Evolutionary conservation across 1,140 invertebrate genomes (phyloP), one percentile per base, ranked within the genome.

Genomic region (Euwallacea similis): DNA sequence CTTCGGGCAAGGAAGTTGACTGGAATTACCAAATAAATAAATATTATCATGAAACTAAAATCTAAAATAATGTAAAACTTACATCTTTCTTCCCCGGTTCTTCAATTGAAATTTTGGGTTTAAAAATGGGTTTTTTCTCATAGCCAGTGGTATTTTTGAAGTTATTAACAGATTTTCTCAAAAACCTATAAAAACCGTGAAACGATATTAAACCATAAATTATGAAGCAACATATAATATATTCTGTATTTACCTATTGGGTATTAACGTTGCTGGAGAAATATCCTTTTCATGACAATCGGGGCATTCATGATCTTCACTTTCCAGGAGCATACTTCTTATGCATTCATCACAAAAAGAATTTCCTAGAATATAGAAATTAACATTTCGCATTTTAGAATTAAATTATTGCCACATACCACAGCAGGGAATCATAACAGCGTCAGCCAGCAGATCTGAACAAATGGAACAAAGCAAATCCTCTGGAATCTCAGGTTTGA

Each of bases 301-400:
- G 7, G 96, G 96, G 83, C 97, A 99, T 79, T 96, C 91, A 74
- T 96, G 93, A 67, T 97, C 93, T 77, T 98, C 96, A 0, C 94
- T 96, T 78, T 98, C 96, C 53, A 97, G 79, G 13, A 98, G 82
- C 63, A 90, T 89, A 67, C 89, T 92, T 66, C 95, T 87, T 62
- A 98, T 93, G 94, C 97, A 99, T 84, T 98, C 96, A 85, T 98
- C 97, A 85, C 97, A 99, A 84, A 97, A 98, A 33, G 95, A 97
- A 82, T 95, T 95, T 42, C 70, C 70, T 72, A 54, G 7, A 66
- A 71, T 21, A 15, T 9, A 44, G 50, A 53, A 53, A 33, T 33
- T 33, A 33, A 33, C 21, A 33, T 33, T 33, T 33, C 21, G 1
- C 42, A 61, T 41, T 11, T 6, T 41, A 42, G 10, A 61, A 61